These are phyloP conservation scores for Cairina moschata DNA, from an alignment of 2,113 vertebrate species.

Conservation along the genomic window DNA sequence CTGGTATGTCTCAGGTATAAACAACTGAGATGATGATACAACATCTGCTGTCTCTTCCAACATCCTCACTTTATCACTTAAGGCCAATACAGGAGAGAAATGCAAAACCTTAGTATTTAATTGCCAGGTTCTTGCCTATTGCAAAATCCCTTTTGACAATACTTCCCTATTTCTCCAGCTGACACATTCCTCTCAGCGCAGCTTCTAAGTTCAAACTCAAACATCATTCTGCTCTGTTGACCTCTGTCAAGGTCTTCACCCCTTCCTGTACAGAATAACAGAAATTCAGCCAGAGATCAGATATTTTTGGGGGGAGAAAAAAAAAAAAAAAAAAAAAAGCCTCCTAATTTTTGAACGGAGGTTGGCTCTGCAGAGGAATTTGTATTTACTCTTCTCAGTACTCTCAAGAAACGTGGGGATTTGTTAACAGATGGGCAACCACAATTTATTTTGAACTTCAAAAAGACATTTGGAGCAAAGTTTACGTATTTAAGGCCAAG, in stretches of 20 bases:
- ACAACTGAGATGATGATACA: background rate
- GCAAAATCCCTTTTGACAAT: background rate
- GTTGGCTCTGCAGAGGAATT: background rate
- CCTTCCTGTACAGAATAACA: background rate
- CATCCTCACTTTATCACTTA: background rate
- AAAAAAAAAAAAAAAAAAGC: background rate
- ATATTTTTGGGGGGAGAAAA: background rate
- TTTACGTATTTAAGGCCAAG: background rate
- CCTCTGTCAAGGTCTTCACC: background rate
- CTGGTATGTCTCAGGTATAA: background rate
- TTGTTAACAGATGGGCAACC: slow-evolving; percentile 30
- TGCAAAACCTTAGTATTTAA: background rate
- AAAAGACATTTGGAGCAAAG: background rate
- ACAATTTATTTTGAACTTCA: background rate
- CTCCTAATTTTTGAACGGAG: background rate
- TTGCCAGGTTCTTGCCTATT: background rate
- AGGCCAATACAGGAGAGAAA: background rate
- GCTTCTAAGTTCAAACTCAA: background rate
- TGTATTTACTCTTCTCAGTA: background rate
- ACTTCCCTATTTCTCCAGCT: background rate
- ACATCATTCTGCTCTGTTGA: background rate
- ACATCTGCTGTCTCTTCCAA: slow-evolving; percentile 6
- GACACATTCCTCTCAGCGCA: background rate
- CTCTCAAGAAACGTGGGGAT: background rate
- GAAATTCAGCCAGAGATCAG: background rate